A percentile compares a stretch with the other conserved stretches of the same genome.
These are phyloP conservation scores for Dysdera silvatica DNA, from an alignment of 1,140 invertebrate species.

Conservation along the genomic window DNA sequence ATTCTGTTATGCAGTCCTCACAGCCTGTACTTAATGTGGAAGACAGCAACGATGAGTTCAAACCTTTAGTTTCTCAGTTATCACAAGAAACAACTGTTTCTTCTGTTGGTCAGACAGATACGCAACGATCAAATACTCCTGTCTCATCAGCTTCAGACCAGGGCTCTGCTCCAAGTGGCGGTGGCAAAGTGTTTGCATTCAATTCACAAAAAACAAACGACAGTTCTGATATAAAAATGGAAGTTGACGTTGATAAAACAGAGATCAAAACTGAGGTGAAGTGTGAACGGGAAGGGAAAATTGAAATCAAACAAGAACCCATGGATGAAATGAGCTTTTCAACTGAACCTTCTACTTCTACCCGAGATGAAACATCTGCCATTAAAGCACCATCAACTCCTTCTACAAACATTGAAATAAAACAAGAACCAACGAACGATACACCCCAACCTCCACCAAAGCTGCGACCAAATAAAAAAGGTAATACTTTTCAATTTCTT, in stretches of 20 bases:
- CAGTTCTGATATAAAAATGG: constrained; percentile 20
- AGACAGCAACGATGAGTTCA: constrained; percentile 23
- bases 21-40: constrained; percentile 20
- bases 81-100: constrained; percentile 13
- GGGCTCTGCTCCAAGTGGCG: constrained; percentile 14
- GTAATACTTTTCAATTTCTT: neutral
- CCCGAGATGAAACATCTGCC: constrained; percentile 30
- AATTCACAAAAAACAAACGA: constrained; percentile 20
- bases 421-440: constrained; percentile 22
- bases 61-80: constrained; percentile 9
- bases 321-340: constrained; percentile 46
- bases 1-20: neutral
- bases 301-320: constrained; percentile 61
- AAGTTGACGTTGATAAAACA: constrained; percentile 15
- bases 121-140: constrained; percentile 9
- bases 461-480: constrained; percentile 27
- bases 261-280: constrained; percentile 8
- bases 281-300: constrained; percentile 49
- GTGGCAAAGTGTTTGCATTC: constrained; percentile 26
- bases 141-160: constrained; percentile 18
- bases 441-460: constrained; percentile 13
- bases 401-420: constrained; percentile 39
- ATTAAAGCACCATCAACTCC: constrained; percentile 55
- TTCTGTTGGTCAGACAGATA: constrained; percentile 16
- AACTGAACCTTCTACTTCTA: neutral